These are phyloP conservation scores for Caenorhabditis sp. DNA, from an alignment of 2,888 invertebrate genomes.

Conservation along the genomic window DNA sequence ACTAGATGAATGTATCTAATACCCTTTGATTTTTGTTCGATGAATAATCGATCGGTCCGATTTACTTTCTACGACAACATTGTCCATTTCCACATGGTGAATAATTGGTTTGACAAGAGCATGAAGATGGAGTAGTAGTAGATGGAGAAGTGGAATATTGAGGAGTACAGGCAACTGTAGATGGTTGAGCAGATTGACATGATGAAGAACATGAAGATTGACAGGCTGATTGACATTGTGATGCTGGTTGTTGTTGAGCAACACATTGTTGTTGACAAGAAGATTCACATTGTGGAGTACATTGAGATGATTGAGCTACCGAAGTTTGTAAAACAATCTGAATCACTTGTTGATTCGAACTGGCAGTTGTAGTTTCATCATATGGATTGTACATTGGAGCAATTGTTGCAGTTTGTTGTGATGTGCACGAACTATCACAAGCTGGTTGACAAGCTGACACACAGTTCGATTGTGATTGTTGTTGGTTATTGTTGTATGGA, in stretches of 20 bases:
- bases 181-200: slow-evolving; percentile 45
- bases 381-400: slow-evolving; percentile 14
- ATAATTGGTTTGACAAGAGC: slow-evolving; percentile 45
- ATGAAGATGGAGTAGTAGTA: slow-evolving; percentile 7
- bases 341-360: slow-evolving; percentile 16
- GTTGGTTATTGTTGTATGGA: slow-evolving; percentile 25
- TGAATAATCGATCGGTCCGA: background rate
- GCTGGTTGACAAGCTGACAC: slow-evolving; percentile 36
- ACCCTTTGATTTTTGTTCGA: background rate
- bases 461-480: slow-evolving; percentile 28
- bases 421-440: slow-evolving; percentile 21
- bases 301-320: slow-evolving; percentile 45
- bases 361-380: slow-evolving; percentile 12
- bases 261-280: slow-evolving; percentile 50
- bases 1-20: background rate
- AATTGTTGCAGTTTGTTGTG: slow-evolving; percentile 14
- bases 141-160: too few species aligned
- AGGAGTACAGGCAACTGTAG: slow-evolving; percentile 15
- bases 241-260: slow-evolving; percentile 48
- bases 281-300: slow-evolving; percentile 50
- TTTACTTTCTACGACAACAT: slow-evolving; percentile 52
- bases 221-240: slow-evolving; percentile 48
- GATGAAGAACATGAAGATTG: slow-evolving; percentile 43
- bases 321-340: slow-evolving; percentile 44
- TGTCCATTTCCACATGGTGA: slow-evolving; percentile 52